Evolutionary conservation across 2,888 invertebrate genomes (phyloP), one percentile per base, ranked within the genome.

Genomic region (Acrobasis consociella): DNA sequence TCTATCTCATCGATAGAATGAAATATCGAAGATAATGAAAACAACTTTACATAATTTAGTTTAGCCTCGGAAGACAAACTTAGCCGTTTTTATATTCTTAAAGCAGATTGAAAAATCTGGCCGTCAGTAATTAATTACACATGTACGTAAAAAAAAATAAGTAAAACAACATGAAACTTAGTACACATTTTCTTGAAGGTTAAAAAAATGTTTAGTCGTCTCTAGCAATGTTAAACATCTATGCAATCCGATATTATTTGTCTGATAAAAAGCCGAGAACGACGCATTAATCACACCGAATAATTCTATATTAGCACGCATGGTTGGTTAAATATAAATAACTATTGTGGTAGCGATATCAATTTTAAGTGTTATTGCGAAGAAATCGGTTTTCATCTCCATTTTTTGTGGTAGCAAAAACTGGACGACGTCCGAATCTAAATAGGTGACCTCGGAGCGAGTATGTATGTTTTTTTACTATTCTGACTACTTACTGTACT

Each of bases 231-330:
- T 56, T 13, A 7, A 13, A 9, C 39, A 9, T 56, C 55, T 42
- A 42, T 56, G 42, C 38, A 39, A 55, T 39, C 39, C 17, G 16
- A 56, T 56, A 42, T 42, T 56, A 56, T 42, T 52, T 31, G 5
- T 17, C 16, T 56, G 69, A 74, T 72, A 79, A 78, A 82, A 79
- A 75, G 64, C 62, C 65, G 67, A 73, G 70, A 76, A 74, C 72
- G 66, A 67, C 64, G 71, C 77, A 81, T 82, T 80, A 74, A 83
- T 80, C 77, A 79, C 72, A 62, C 58, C 62, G 65, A 72, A 73
- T 71, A 72, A 72, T 71, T 69, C 68, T 63, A 69, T 66, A 73
- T 75, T 72, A 72, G 65, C 71, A 72, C 70, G 73, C 67, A 68
- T 68, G 67, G 69, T 66, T 66, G 68, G 64, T 64, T 67, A 66